These are phyloP conservation scores for Melikaiella ostensackeni DNA, from an alignment of 2,888 invertebrate species.

Conservation along the genomic window DNA sequence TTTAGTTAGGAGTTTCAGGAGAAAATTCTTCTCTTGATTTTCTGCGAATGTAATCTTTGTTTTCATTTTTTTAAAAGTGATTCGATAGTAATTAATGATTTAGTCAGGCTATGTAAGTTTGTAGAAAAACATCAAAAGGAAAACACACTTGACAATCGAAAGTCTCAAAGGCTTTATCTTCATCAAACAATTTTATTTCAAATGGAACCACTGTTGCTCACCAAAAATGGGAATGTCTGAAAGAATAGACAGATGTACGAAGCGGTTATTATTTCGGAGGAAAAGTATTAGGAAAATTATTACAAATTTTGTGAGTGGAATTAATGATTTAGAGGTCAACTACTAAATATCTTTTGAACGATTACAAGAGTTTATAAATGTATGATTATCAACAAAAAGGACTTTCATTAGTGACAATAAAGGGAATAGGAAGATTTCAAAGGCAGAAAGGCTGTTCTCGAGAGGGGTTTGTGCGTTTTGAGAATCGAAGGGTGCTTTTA, in stretches of 20 bases:
- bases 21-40: neutral
- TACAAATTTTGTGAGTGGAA: neutral
- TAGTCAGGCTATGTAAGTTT: too few species aligned
- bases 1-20: neutral
- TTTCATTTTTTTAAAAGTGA: neutral
- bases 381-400: neutral
- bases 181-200: neutral
- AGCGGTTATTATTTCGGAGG: neutral
- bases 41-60: neutral
- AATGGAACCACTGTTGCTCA: neutral
- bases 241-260: neutral
- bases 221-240: neutral
- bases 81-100: too few species aligned
- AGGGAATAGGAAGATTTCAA: neutral
- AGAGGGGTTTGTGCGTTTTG: slow-evolving; percentile 42
- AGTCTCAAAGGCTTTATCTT: neutral
- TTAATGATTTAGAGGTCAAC: neutral
- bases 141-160: neutral
- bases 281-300: too few species aligned
- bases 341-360: neutral
- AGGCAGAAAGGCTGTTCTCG: neutral
- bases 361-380: neutral
- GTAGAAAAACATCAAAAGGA: neutral
- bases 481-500: slow-evolving; percentile 57
- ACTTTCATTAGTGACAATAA: neutral